Percentiles rank a stretch among this genome's conserved stretches.
phyloP scores from a whole-genome alignment of 30 jellyfish, hydroid and myxozoan genomes.

The Chironex yamaguchii region DNA sequence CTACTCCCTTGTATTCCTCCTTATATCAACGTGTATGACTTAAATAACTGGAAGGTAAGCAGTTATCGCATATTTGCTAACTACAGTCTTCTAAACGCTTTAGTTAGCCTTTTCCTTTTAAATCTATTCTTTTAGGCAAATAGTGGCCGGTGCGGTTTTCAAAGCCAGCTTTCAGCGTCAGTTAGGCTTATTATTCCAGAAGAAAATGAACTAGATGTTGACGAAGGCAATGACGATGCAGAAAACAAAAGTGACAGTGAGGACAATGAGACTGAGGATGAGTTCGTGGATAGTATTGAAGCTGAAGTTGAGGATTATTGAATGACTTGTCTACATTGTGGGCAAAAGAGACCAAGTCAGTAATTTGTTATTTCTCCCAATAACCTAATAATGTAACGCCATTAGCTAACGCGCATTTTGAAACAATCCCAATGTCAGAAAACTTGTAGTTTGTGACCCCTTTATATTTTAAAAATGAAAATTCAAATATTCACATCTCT shows the following conservation, averaged over 20 bases:
- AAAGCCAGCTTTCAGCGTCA: constrained; percentile 30
- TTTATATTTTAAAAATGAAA: not conserved
- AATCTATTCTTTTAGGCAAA: constrained; percentile 1
- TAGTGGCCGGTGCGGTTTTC: constrained; percentile 14
- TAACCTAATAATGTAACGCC: not conserved
- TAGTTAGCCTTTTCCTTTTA: not conserved
- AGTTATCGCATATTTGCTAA: not conserved
- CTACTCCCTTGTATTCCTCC: not conserved
- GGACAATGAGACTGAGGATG: not conserved
- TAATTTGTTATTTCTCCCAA: no score
- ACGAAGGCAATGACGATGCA: not conserved
- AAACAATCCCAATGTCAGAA: not conserved
- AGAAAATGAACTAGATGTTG: not conserved
- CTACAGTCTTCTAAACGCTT: constrained; percentile 2
- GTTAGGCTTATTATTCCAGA: constrained; percentile 2
- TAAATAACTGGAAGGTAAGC: not conserved
- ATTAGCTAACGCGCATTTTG: not conserved
- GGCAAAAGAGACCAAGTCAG: constrained; percentile 3
- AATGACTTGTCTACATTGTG: not conserved
- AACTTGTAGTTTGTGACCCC: not conserved
- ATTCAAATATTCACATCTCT: not conserved
- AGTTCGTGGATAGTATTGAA: not conserved
- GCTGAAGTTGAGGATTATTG: constrained; percentile 26
- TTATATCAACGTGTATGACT: not conserved
- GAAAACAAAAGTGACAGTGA: not conserved